Percentiles rank a stretch among this genome's conserved stretches.
These are phyloP conservation scores for Anguilla megastoma DNA, from an alignment of 2,797 vertebrate species.

Conservation along the genomic window DNA sequence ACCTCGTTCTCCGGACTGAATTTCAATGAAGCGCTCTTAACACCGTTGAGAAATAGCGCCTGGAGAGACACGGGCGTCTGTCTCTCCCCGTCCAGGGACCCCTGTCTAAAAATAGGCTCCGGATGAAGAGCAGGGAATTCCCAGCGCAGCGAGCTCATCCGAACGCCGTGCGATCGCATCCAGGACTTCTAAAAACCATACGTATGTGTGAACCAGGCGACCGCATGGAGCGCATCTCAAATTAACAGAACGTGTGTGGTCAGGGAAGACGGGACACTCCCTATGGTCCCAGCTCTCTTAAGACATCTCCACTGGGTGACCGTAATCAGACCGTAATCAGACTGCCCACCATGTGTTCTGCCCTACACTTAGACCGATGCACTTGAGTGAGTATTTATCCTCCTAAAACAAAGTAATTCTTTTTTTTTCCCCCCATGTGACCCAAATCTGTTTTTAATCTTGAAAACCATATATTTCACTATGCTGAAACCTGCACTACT, in stretches of 20 bases:
- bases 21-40: conserved; percentile 23
- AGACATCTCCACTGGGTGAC: background rate
- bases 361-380: background rate
- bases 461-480: background rate
- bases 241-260: background rate
- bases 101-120: conserved; percentile 14
- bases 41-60: conserved; percentile 17
- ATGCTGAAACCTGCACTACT: background rate
- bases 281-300: background rate
- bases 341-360: background rate
- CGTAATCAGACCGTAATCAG: background rate
- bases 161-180: background rate
- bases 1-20: conserved; percentile 21
- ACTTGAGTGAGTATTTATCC: background rate
- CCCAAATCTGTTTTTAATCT: background rate
- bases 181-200: background rate
- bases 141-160: background rate
- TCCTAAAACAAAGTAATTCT: background rate
- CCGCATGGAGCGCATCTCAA: background rate
- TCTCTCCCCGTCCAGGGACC: conserved; percentile 5
- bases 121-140: conserved; percentile 20
- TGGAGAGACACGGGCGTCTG: conserved; percentile 12
- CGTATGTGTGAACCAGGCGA: background rate
- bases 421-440: background rate
- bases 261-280: background rate